Percentiles rank a stretch among this genome's conserved stretches.
Evolutionary conservation across 1,140 invertebrate genomes (phyloP).

Genomic region (Trichomalopsis sarcophagae): DNA sequence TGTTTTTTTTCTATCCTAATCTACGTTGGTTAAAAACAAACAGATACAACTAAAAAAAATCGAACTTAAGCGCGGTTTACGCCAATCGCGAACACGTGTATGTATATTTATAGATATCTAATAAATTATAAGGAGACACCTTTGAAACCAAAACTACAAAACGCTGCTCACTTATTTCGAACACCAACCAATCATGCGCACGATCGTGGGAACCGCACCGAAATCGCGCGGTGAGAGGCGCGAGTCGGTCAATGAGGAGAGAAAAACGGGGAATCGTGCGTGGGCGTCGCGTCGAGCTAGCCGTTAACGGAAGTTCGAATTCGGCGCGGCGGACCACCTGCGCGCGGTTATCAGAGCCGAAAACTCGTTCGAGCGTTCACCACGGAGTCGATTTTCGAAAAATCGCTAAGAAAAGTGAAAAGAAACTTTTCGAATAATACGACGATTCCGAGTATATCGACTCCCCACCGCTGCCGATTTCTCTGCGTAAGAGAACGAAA

Average conservation of each 20-base stretch:
- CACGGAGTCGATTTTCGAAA: neutral
- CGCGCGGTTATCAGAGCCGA: conserved; percentile 36
- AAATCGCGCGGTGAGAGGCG: conserved; percentile 16
- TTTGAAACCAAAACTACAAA: conserved; percentile 55
- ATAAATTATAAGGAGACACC: conserved; percentile 65
- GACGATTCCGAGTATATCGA: too few species aligned
- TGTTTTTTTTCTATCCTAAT: conserved; percentile 56
- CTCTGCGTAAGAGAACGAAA: too few species aligned
- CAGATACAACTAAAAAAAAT: conserved; percentile 56
- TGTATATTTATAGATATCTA: conserved; percentile 66
- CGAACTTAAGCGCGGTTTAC: conserved; percentile 51
- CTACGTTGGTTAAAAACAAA: conserved; percentile 57
- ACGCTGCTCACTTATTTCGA: conserved; percentile 42
- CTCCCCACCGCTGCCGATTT: too few species aligned
- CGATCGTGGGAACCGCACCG: neutral
- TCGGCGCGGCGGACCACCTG: conserved; percentile 7
- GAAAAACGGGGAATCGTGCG: conserved; percentile 48
- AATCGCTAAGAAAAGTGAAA: neutral
- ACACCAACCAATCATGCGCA: conserved; percentile 34
- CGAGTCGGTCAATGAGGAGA: conserved; percentile 17
- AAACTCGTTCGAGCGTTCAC: conserved; percentile 48
- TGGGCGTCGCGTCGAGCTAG: conserved; percentile 52
- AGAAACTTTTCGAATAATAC: neutral
- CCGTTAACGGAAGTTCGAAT: conserved; percentile 19
- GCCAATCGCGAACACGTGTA: conserved; percentile 49